Base-by-base conservation (phyloP, 2,888 invertebrate species). In the Ectemnius continuus region DNA sequence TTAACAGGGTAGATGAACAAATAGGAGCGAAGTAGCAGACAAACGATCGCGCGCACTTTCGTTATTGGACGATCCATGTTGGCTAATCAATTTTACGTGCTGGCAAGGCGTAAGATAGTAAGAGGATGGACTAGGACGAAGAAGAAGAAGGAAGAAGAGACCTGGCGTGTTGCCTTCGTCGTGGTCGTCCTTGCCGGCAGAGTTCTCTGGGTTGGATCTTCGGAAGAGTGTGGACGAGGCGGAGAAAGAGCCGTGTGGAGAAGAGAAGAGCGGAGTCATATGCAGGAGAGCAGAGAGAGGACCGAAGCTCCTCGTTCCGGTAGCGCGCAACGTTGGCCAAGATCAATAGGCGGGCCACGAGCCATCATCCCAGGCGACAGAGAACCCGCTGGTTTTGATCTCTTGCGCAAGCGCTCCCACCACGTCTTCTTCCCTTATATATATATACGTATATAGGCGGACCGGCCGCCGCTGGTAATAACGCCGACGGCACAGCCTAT, bases 311-410 rank as follows among this genome's bases (percentile, higher is more conserved):
- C 80, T 79, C 78, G 82, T 85, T 85, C 83, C 78, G 81, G 80
- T 84, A 36, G 36, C 36, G 84, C 84, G 84, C 85, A 83, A 88
- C 85, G 85, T 84, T 84, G 83, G 83, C 89, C 88, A 88, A 88
- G 88, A 89, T 89, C 88, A 88, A 89, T 89, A 89, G 88, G 84
- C 84, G 84, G 85, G 82, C 83, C 87, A 84, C 86, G 83, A 86
- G 82, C 85, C 85, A 86, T 85, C 85, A 87, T 87, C 88, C 87
- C 88, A 85, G 86, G 87, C 88, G 86, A 88, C 88, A 88, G 76
- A 85, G 83, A 85, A 74, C 77, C 76, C 81, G 78, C 75, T 79
- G 73, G 83, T 84, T 85, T 85, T 86, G 85, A 87, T 87, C 86
- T 85, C 84, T 80, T 79, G 87, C 87, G 88, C 87, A 87, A 77